Conservation (phyloP, 2,888 invertebrate genomes). For the Graphium colonna region DNA sequence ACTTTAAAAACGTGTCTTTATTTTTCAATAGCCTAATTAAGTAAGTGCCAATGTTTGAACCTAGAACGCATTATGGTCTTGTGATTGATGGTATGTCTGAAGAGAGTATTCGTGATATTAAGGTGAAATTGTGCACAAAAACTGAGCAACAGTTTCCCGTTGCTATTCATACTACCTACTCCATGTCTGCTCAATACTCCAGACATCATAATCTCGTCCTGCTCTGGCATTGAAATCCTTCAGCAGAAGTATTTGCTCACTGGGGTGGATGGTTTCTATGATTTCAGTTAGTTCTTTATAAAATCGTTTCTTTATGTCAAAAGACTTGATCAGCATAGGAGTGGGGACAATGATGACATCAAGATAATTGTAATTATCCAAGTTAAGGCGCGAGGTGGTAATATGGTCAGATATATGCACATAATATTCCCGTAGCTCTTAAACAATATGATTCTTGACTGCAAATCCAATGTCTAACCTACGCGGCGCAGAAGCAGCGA, state of each 20-base stretch:
- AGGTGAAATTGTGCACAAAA: constrained; percentile 31
- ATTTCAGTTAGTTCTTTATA: constrained; percentile 27
- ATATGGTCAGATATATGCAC: constrained; percentile 25
- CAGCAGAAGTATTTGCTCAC: constrained; percentile 24
- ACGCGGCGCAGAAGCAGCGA: no score
- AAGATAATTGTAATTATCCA: constrained; percentile 28
- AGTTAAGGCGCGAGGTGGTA: constrained; percentile 24
- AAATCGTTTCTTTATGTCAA: constrained; percentile 28
- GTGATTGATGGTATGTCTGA: constrained; percentile 26
- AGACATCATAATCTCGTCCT: constrained; percentile 17
- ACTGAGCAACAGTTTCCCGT: constrained; percentile 29
- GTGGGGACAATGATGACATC: constrained; percentile 36
- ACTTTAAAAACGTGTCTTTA: constrained; percentile 20
- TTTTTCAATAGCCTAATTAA: no score
- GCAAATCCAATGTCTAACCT: no score
- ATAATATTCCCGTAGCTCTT: constrained; percentile 17
- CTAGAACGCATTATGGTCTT: constrained; percentile 36
- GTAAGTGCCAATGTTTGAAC: no score
- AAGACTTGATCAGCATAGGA: constrained; percentile 28
- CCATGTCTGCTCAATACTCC: constrained; percentile 31
- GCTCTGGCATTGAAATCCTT: constrained; percentile 29
- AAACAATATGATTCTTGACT: no score
- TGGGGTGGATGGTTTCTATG: background rate
- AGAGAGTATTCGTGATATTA: constrained; percentile 31
- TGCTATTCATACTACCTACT: constrained; percentile 33